Evolutionary conservation across 2,888 invertebrate species (phyloP).

Genomic region (Eremobia ochroleuca): DNA sequence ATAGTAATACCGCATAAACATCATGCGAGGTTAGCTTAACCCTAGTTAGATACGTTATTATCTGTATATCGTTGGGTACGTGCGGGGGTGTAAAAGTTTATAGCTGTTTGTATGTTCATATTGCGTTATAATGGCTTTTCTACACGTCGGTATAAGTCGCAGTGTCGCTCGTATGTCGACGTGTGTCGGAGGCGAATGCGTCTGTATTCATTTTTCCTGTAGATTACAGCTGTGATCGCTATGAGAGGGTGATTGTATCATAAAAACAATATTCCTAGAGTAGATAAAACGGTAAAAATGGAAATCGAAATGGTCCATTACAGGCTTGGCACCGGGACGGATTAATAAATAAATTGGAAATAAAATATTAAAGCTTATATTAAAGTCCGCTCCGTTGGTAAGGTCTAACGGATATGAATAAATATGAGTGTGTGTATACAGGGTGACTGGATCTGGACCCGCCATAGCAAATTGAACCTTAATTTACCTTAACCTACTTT

Average conservation of each 20-base stretch:
- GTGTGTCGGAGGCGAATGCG: conserved; percentile 39
- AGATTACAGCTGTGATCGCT: conserved; percentile 35
- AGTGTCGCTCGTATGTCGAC: conserved; percentile 22
- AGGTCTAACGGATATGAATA: conserved; percentile 16
- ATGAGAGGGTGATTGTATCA: conserved; percentile 38
- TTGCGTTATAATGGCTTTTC: conserved; percentile 58
- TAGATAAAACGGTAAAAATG: conserved; percentile 38
- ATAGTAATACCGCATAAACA: conserved; percentile 58
- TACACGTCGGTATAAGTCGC: conserved; percentile 36
- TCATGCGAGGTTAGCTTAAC: conserved; percentile 62
- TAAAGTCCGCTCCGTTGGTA: not conserved
- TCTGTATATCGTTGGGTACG: conserved; percentile 54
- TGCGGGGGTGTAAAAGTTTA: conserved; percentile 63
- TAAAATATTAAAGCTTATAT: conserved; percentile 43
- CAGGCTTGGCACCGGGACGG: conserved; percentile 4
- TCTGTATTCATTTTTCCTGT: conserved; percentile 42
- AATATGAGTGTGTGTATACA: not conserved
- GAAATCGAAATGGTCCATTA: conserved; percentile 25
- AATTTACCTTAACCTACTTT: no score
- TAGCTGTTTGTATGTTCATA: conserved; percentile 53
- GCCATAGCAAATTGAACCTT: no score
- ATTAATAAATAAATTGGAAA: conserved; percentile 28
- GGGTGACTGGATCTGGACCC: no score
- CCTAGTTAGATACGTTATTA: conserved; percentile 62
- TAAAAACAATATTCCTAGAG: conserved; percentile 49